phyloP scores from a whole-genome alignment of 1,140 invertebrate genomes.

The Zeugodacus cucurbitae region DNA sequence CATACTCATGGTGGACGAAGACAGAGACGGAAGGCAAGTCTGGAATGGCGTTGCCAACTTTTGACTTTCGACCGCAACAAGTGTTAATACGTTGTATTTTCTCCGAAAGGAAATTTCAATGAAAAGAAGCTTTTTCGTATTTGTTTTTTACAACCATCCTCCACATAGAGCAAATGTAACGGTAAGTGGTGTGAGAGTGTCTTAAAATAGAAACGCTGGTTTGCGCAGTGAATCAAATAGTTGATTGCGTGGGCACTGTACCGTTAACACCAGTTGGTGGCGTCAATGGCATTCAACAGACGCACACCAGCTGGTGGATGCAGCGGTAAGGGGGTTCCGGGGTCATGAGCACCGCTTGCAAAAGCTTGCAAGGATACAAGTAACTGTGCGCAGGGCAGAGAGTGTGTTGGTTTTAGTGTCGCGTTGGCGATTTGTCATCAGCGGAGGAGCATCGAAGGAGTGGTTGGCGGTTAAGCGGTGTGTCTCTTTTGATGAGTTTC shows the following conservation, averaged over 20 bases:
- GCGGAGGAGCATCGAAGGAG: background rate
- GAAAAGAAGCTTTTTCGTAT: background rate
- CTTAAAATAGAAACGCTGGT: background rate
- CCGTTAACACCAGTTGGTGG: background rate
- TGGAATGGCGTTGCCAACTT: background rate
- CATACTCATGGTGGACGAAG: background rate
- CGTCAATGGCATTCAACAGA: background rate
- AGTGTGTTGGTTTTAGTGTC: too few species aligned
- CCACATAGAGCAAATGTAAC: background rate
- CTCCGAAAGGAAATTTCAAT: background rate
- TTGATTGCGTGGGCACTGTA: background rate
- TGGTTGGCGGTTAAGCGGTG: background rate
- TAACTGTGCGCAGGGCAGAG: too few species aligned
- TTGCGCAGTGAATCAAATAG: background rate
- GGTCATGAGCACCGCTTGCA: background rate
- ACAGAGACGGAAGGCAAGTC: background rate
- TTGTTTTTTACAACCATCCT: background rate
- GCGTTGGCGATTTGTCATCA: background rate
- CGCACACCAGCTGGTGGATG: background rate
- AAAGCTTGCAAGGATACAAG: background rate
- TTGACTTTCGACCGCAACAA: slow-evolving; percentile 21
- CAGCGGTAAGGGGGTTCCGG: background rate
- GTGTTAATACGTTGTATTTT: slow-evolving; percentile 11
- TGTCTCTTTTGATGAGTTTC: background rate
- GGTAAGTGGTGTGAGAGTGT: background rate